Conservation (phyloP, 2,888 invertebrate genomes). For the Cosmia trapezina region DNA sequence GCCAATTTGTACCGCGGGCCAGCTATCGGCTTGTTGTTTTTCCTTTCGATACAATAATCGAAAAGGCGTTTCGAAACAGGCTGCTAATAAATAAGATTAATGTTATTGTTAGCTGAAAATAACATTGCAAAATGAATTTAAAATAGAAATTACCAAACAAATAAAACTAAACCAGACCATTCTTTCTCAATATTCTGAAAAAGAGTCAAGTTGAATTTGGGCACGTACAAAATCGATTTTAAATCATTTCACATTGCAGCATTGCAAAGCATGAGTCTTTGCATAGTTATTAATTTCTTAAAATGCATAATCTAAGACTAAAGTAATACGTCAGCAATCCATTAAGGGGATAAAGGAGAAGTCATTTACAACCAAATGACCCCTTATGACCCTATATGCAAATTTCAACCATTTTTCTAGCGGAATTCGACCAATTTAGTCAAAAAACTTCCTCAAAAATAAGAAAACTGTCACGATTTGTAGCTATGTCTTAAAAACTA, state of each 20-base stretch:
- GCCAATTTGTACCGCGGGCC: constrained; percentile 64
- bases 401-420: too few relatives aligned
- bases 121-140: constrained; percentile 16
- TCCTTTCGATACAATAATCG: constrained; percentile 56
- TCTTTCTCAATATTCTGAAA: constrained; percentile 27
- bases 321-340: neutral
- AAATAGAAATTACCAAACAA: constrained; percentile 4
- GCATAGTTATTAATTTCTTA: too few relatives aligned
- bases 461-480: too few relatives aligned
- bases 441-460: too few relatives aligned
- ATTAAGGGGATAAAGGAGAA: too few relatives aligned
- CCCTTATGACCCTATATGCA: too few relatives aligned
- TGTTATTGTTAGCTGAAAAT: constrained; percentile 9
- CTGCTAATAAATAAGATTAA: constrained; percentile 40
- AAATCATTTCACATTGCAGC: neutral
- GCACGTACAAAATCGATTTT: constrained; percentile 31
- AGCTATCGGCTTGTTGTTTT: constrained; percentile 60
- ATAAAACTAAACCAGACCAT: neutral
- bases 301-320: neutral
- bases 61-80: constrained; percentile 47
- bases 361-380: too few relatives aligned
- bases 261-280: neutral
- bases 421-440: too few relatives aligned
- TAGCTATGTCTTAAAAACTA: too few relatives aligned
- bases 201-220: constrained; percentile 9